A percentile compares a stretch with the other conserved stretches of the same genome.
phyloP scores from a whole-genome alignment of 2,113 vertebrate species.

The Aptenodytes patagonicus region DNA sequence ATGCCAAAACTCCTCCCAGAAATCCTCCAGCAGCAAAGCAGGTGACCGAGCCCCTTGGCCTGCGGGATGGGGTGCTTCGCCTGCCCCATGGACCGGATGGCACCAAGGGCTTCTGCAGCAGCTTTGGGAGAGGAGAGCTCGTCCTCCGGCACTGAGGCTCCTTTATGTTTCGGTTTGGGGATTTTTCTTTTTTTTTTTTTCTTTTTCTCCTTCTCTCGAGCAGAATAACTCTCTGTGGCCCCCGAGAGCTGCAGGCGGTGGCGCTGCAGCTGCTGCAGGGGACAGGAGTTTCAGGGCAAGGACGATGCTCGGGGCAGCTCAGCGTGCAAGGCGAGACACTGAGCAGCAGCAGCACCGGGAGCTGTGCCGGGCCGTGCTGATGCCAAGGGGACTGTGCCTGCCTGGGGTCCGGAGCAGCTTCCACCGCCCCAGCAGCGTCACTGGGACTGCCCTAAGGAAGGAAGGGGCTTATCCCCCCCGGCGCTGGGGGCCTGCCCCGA shows the following conservation, averaged over 20 bases:
- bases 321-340: not conserved
- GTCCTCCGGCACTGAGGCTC: constrained; percentile 11
- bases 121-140: constrained; percentile 45
- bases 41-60: not conserved
- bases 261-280: not conserved
- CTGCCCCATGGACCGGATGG: constrained; percentile 36
- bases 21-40: not conserved
- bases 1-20: not conserved
- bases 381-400: not conserved
- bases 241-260: not conserved
- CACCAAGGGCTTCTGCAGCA: constrained; percentile 51
- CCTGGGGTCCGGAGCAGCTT: not conserved
- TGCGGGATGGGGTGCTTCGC: not conserved
- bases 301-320: not conserved
- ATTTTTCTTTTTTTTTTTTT: fast-evolving
- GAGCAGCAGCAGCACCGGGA: not conserved
- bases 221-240: not conserved
- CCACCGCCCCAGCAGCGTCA: fast-evolving
- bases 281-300: not conserved
- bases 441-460: not conserved
- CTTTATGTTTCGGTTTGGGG: fast-evolving
- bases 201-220: not conserved
- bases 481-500: not conserved
- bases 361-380: not conserved
- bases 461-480: not conserved